Conservation (phyloP, 1,140 invertebrate genomes). For the Phocides pigmalion region DNA sequence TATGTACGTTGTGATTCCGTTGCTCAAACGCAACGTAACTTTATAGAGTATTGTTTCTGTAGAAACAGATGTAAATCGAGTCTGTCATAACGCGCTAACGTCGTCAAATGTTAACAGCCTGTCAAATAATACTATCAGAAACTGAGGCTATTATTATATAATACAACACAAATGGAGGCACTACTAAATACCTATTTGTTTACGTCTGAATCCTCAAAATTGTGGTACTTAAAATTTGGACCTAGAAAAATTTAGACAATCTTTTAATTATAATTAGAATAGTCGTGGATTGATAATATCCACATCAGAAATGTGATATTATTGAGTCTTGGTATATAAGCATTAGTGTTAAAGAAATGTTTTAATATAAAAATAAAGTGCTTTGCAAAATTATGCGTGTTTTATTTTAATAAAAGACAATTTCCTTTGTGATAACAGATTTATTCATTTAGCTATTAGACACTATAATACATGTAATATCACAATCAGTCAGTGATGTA, state of each 20-base stretch:
- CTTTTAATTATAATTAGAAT: constrained; percentile 61
- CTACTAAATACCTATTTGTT: constrained; percentile 4
- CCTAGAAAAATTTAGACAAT: constrained; percentile 29
- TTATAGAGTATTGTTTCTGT: too few species aligned
- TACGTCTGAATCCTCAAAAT: constrained; percentile 7
- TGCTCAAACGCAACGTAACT: too few species aligned
- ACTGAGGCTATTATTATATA: not conserved
- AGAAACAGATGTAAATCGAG: too few species aligned
- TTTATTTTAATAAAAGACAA: constrained; percentile 41
- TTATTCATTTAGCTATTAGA: constrained; percentile 24
- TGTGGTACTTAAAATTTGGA: constrained; percentile 31
- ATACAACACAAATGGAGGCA: too few species aligned
- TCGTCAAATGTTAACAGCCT: too few species aligned
- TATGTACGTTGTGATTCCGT: too few species aligned
- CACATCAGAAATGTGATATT: constrained; percentile 85
- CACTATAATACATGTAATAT: constrained; percentile 5
- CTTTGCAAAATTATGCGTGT: constrained; percentile 58
- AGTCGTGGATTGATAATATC: constrained; percentile 84
- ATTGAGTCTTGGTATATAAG: constrained; percentile 83
- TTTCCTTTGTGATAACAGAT: constrained; percentile 11
- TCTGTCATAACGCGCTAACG: too few species aligned
- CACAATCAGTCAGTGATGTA: constrained; percentile 29
- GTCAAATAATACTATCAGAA: not conserved
- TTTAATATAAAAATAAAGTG: constrained; percentile 72
- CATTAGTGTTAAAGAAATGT: constrained; percentile 58